phyloP scores from a whole-genome alignment of 2,888 invertebrate species.

The Drosophila hawaiiensis region DNA sequence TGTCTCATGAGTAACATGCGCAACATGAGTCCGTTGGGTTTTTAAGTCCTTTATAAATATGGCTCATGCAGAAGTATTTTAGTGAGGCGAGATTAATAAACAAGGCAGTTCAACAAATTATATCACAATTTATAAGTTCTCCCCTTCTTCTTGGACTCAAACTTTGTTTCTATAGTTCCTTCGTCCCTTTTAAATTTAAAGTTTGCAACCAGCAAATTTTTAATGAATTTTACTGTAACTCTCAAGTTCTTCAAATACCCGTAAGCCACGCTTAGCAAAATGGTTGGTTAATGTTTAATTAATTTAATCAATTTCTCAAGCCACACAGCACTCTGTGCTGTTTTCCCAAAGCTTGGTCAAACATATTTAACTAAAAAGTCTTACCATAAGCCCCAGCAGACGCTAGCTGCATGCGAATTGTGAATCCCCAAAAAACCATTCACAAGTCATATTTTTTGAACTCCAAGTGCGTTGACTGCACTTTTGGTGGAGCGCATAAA shows the following conservation, averaged over 20 bases:
- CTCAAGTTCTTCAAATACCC: not conserved
- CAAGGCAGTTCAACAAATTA: not conserved
- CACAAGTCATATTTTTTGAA: slow-evolving; percentile 65
- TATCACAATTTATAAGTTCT: no score
- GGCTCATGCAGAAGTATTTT: not conserved
- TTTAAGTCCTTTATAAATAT: not conserved
- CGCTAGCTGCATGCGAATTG: slow-evolving; percentile 35
- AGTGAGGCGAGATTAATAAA: not conserved
- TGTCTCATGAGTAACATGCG: not conserved
- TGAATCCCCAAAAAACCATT: slow-evolving; percentile 33
- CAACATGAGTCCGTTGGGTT: not conserved
- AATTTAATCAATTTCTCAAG: slow-evolving; percentile 12
- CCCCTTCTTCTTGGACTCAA: not conserved
- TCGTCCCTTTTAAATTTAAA: not conserved
- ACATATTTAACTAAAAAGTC: slow-evolving; percentile 60
- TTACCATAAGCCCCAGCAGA: slow-evolving; percentile 23
- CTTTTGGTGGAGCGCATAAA: slow-evolving; percentile 69
- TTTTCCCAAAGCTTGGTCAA: slow-evolving; percentile 30
- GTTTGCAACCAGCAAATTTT: not conserved
- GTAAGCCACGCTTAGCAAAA: not conserved
- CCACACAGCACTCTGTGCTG: not conserved
- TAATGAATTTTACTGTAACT: slow-evolving; percentile 8
- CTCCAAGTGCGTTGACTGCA: slow-evolving; percentile 74
- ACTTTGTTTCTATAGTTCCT: not conserved
- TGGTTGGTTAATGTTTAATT: slow-evolving; percentile 15